phyloP scores from a whole-genome alignment of 2,797 vertebrate genomes.

The Pseudotriccus pelzelni region DNA sequence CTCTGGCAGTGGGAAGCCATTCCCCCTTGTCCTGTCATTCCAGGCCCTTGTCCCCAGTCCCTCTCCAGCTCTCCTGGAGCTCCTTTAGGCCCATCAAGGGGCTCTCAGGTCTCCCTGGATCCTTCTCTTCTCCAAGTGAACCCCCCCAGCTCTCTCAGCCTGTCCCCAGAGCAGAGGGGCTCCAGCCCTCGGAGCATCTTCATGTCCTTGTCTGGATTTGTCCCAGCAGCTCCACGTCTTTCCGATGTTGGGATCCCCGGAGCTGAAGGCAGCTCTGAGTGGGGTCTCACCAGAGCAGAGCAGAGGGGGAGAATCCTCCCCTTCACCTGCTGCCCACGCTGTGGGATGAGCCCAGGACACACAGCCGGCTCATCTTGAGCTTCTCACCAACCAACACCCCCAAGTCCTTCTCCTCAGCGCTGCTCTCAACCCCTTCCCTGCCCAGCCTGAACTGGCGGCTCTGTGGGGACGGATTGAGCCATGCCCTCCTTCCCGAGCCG shows the following conservation, averaged over 20 bases:
- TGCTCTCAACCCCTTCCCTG: accelerated
- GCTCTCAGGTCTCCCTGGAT: not conserved
- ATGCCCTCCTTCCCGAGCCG: accelerated
- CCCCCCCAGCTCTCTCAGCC: not conserved
- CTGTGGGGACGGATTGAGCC: not conserved
- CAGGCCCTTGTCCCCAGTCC: not conserved
- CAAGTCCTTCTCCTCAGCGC: not conserved
- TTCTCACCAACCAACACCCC: not conserved
- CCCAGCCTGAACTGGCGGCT: not conserved
- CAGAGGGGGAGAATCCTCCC: not conserved
- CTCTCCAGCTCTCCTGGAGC: not conserved
- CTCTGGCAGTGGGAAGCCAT: not conserved
- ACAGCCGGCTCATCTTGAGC: accelerated
- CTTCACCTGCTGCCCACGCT: not conserved
- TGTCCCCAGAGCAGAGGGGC: not conserved
- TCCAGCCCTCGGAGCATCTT: accelerated
- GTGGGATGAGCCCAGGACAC: not conserved
- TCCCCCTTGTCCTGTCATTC: not conserved
- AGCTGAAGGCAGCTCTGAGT: not conserved
- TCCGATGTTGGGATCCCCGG: not conserved
- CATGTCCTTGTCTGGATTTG: not conserved
- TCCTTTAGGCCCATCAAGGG: accelerated
- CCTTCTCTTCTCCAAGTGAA: accelerated
- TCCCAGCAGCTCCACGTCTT: not conserved
- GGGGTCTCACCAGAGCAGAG: not conserved